phyloP scores from a whole-genome alignment of 2,888 invertebrate species.

The Scelioninae gen. 2 region DNA sequence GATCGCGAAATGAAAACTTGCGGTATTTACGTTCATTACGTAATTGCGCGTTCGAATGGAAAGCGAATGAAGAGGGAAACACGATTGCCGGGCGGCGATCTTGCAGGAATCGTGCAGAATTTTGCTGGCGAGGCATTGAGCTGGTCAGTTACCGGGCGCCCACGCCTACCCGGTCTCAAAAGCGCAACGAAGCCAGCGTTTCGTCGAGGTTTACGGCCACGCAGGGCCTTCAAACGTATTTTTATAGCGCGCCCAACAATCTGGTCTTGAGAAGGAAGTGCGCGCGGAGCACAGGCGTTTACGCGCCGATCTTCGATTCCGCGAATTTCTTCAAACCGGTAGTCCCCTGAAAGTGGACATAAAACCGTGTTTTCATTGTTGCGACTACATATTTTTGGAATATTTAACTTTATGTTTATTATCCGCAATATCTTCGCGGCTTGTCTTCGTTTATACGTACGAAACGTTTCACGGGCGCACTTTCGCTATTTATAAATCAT shows the following conservation, averaged over 20 bases:
- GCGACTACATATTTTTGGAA: constrained; percentile 59
- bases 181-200: constrained; percentile 61
- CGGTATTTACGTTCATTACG: constrained; percentile 6
- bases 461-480: constrained; percentile 13
- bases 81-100: constrained; percentile 28
- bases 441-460: constrained; percentile 33
- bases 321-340: constrained; percentile 58
- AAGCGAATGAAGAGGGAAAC: constrained; percentile 47
- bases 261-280: constrained; percentile 58
- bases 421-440: constrained; percentile 45
- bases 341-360: constrained; percentile 56
- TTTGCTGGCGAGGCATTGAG: constrained; percentile 55
- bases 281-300: constrained; percentile 35
- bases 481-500: constrained; percentile 49
- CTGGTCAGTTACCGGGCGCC: constrained; percentile 59
- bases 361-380: constrained; percentile 58
- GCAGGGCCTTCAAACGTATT: constrained; percentile 68
- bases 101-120: constrained; percentile 36
- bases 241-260: constrained; percentile 66
- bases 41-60: constrained; percentile 45
- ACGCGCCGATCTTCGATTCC: constrained; percentile 48
- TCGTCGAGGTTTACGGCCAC: constrained; percentile 62
- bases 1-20: neutral
- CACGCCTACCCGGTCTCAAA: constrained; percentile 54
- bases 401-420: constrained; percentile 59